Percentiles rank a stretch among this genome's conserved stretches.
Conservation (phyloP, 2,888 invertebrate species). For the Cremastobaeus sp. region DNA sequence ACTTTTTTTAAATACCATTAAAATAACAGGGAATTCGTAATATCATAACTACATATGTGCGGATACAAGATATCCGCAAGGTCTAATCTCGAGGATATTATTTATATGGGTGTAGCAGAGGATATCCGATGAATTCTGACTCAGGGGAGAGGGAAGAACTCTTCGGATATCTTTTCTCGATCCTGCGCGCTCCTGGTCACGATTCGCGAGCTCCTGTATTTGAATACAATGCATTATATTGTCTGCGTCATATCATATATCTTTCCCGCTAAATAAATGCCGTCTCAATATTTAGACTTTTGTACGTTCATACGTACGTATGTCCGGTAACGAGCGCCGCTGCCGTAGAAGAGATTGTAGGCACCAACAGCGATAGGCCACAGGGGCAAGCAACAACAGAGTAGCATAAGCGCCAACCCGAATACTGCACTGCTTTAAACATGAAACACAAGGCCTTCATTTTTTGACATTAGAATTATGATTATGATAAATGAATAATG, state of each 20-base stretch:
- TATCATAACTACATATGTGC: conserved; percentile 58
- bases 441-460: conserved; percentile 34
- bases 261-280: conserved; percentile 77
- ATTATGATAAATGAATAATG: conserved; percentile 32
- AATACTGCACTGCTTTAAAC: too few species aligned
- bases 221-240: conserved; percentile 79
- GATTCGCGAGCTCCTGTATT: conserved; percentile 77
- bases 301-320: conserved; percentile 45
- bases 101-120: conserved; percentile 71
- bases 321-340: conserved; percentile 57
- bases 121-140: conserved; percentile 51
- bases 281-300: conserved; percentile 78
- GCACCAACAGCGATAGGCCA: too few species aligned
- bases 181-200: conserved; percentile 75
- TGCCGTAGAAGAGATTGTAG: conserved; percentile 40
- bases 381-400: conserved; percentile 32
- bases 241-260: conserved; percentile 79
- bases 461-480: conserved; percentile 49
- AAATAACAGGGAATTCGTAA: conserved; percentile 56
- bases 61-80: conserved; percentile 48
- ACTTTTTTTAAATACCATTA: conserved; percentile 52
- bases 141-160: conserved; percentile 62
- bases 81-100: conserved; percentile 73
- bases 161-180: conserved; percentile 64
- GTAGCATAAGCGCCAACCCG: conserved; percentile 62